A percentile compares a stretch with the other conserved stretches of the same genome.
phyloP scores from a whole-genome alignment of 2,797 vertebrate species.

The Chiroxiphia lanceolata region DNA sequence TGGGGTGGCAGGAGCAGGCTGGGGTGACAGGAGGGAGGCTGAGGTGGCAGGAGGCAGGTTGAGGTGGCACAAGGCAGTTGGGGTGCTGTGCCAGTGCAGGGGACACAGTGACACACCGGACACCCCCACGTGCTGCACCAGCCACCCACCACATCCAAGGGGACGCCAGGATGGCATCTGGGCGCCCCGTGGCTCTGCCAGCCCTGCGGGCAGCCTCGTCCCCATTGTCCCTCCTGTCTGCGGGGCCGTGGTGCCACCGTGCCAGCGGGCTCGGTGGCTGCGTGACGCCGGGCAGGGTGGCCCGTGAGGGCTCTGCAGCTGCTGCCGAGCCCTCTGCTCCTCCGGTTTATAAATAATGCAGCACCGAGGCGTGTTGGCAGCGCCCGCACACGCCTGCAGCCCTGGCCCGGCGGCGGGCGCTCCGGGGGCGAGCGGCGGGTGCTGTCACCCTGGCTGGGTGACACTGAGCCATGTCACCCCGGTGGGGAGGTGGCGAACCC shows the following conservation, averaged over 20 bases:
- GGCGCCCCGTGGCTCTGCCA: neutral
- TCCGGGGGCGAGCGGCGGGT: neutral
- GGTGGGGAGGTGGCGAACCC: accelerated
- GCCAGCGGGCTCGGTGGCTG: slow-evolving; percentile 41
- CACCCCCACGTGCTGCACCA: neutral
- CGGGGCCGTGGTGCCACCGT: neutral
- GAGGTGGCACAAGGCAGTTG: neutral
- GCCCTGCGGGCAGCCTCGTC: neutral
- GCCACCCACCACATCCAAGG: neutral
- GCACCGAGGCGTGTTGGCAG: slow-evolving; percentile 48
- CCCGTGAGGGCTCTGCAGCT: slow-evolving; percentile 57
- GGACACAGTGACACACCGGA: neutral
- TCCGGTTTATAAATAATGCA: slow-evolving; percentile 76
- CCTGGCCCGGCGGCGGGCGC: neutral
- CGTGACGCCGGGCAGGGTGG: slow-evolving; percentile 37
- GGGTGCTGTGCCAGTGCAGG: neutral
- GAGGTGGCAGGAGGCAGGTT: neutral
- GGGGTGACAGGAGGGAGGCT: neutral
- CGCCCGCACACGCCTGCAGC: neutral
- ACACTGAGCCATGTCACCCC: neutral
- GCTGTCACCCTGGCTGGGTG: neutral
- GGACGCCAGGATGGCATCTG: slow-evolving; percentile 3
- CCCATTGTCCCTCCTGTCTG: neutral
- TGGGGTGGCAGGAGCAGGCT: neutral
- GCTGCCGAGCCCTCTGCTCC: slow-evolving; percentile 47